phyloP scores from a whole-genome alignment of 2,113 vertebrate species.

The Cyprinodon tularosa region DNA sequence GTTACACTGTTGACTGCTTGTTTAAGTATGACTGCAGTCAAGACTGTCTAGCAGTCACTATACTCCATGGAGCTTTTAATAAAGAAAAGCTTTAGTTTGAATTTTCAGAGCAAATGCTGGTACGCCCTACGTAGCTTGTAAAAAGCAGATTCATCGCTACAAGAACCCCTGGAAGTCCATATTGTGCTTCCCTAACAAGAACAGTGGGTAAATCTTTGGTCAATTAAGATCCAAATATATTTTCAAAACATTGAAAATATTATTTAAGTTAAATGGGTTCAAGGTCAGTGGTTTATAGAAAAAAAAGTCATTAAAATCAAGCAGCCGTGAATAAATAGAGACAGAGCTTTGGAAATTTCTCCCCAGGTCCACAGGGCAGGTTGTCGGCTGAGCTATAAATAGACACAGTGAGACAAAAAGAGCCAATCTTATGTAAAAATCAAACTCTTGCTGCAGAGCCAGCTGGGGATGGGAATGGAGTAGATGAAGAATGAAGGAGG shows the following conservation, averaged over 20 bases:
- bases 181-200: slow-evolving; percentile 2
- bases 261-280: slow-evolving; percentile 28
- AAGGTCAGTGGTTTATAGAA: slow-evolving; percentile 46
- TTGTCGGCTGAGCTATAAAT: slow-evolving; percentile 52
- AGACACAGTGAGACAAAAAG: slow-evolving; percentile 48
- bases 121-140: too few relatives aligned
- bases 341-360: slow-evolving; percentile 35
- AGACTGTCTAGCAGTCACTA: too few relatives aligned
- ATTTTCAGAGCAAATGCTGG: too few relatives aligned
- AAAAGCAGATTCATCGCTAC: not conserved
- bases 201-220: slow-evolving; percentile 31
- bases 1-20: too few relatives aligned
- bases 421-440: slow-evolving; percentile 58
- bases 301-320: slow-evolving; percentile 57
- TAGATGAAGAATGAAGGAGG: slow-evolving; percentile 48
- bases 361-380: slow-evolving; percentile 22
- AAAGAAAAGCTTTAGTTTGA: too few relatives aligned
- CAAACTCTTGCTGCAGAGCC: slow-evolving; percentile 52
- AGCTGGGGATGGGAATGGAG: slow-evolving; percentile 43
- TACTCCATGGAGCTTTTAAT: too few relatives aligned
- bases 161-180: slow-evolving; percentile 8
- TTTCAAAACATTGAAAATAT: slow-evolving; percentile 35
- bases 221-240: slow-evolving; percentile 69
- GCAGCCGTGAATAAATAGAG: slow-evolving; percentile 53
- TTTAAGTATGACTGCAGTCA: too few relatives aligned